A percentile compares a stretch with the other conserved stretches of the same genome.
Evolutionary conservation across 2,113 vertebrate genomes (phyloP).

Genomic region (Tympanuchus pallidicinctus): DNA sequence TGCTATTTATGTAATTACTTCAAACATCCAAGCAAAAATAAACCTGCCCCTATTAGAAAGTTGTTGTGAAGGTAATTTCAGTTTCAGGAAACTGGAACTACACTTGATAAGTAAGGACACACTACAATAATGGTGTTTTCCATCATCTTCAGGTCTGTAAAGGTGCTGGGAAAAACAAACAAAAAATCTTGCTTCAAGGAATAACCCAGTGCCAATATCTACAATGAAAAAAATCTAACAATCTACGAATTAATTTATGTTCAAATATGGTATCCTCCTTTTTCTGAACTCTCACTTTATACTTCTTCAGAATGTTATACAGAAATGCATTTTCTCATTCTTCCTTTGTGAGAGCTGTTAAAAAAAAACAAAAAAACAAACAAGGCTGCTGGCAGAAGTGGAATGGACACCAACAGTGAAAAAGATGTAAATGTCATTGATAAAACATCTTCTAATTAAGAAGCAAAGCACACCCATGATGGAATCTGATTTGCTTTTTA

Average conservation of each 20-base stretch:
- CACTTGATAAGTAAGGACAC: background rate
- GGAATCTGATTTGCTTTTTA: background rate
- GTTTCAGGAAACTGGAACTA: background rate
- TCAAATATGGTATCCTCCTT: background rate
- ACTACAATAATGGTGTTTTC: background rate
- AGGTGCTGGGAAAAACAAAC: background rate
- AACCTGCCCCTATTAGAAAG: background rate
- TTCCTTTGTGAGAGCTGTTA: background rate
- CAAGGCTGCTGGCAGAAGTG: background rate
- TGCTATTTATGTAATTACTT: background rate
- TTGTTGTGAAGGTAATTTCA: background rate
- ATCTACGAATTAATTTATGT: background rate
- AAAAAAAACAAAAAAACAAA: background rate
- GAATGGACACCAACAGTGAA: background rate
- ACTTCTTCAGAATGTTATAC: background rate
- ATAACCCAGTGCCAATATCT: background rate
- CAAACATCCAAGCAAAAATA: background rate
- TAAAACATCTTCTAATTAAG: background rate
- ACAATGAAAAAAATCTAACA: background rate
- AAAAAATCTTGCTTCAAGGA: background rate
- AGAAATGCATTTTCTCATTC: background rate
- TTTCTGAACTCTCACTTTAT: background rate
- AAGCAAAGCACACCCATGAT: background rate
- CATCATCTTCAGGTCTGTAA: background rate
- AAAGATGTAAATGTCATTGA: background rate